Evolutionary conservation across 2,797 vertebrate genomes (phyloP), one percentile per base, ranked within the genome.

Genomic region (Betta splendens): DNA sequence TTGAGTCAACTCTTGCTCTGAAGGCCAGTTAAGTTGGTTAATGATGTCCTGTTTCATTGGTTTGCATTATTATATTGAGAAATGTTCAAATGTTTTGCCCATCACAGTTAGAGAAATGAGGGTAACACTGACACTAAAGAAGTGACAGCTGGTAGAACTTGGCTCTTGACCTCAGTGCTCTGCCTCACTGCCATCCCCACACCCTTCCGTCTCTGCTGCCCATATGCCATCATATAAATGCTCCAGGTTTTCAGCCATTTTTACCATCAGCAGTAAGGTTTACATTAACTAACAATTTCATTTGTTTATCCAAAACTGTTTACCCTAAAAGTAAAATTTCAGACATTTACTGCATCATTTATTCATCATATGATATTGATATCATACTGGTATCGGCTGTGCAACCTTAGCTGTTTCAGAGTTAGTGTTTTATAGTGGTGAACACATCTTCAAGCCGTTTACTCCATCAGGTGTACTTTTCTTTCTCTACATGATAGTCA

Each of bases 401-500:
- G 25, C 11, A 22, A 10, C 16, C 25, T 31, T 3, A 23, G 15
- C 42, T 32, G 12, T 37, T 15, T 10, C 29, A 5, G 10, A 46
- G 22, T 32, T 9, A 25, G 36, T 11, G 11, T 36, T 20, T 9
- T 12, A 11, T 16, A 18, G 11, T n/a, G 12, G 40, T 39, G 3
- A 20, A 35, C 15, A 15, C 2, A 32, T 32, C 29, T 31, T 16
- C n/a, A n/a, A 11, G 15, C n/a, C n/a, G 53, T 22, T 51, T 16
- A 18, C 31, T 17, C 3, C 3, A 16, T 29, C 8, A 5, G 9
- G 3, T 22, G 11, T 9, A 1, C 7, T 37, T 36, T 49, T 22
- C 3, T 20, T 15, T 77, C 39, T 77, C 31, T 71, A 40, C 39
- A 13, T 75, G 66, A 49, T 72, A 90, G 85, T 59, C 59, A 85